phyloP scores from a whole-genome alignment of 37 sponge, comb jelly and placozoan species.

The Theonella swinhoei region DNA sequence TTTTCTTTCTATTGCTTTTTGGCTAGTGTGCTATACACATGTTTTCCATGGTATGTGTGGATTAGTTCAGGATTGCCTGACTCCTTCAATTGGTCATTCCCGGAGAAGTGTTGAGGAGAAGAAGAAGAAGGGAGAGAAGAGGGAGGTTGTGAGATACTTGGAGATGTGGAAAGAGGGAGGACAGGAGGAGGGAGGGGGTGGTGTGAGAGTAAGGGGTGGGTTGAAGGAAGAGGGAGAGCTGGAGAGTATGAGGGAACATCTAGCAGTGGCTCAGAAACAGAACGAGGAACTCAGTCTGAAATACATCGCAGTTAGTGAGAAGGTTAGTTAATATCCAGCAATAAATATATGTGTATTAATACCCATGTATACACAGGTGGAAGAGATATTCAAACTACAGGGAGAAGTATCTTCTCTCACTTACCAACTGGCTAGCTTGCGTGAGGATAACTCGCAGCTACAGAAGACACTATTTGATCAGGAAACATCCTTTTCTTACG shows the following conservation, averaged over 20 bases:
- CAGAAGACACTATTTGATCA: slow-evolving; percentile 3
- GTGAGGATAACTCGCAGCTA: slow-evolving; percentile 34
- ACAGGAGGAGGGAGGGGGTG: not conserved
- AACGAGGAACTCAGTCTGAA: slow-evolving; percentile 46
- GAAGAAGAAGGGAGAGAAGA: not conserved
- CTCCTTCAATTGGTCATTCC: not conserved
- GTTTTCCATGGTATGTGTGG: not conserved
- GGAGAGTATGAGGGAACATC: slow-evolving; percentile 22
- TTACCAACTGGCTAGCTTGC: not conserved
- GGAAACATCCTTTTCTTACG: slow-evolving; percentile 11
- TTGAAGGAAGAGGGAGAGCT: slow-evolving; percentile 51
- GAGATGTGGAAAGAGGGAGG: not conserved
- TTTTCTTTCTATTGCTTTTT: too few species aligned
- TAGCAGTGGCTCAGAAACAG: slow-evolving; percentile 39
- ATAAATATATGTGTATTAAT: not conserved
- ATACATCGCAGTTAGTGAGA: slow-evolving; percentile 59
- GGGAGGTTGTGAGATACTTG: not conserved
- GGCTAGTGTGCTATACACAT: not conserved
- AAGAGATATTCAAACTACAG: not conserved
- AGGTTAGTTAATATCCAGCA: too few species aligned
- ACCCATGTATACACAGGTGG: not conserved
- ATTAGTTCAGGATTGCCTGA: not conserved
- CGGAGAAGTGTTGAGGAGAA: not conserved
- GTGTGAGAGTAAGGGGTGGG: not conserved
- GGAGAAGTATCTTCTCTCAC: not conserved